Evolutionary conservation across 2,888 invertebrate genomes (phyloP).

Genomic region (Choreutis nemorana): DNA sequence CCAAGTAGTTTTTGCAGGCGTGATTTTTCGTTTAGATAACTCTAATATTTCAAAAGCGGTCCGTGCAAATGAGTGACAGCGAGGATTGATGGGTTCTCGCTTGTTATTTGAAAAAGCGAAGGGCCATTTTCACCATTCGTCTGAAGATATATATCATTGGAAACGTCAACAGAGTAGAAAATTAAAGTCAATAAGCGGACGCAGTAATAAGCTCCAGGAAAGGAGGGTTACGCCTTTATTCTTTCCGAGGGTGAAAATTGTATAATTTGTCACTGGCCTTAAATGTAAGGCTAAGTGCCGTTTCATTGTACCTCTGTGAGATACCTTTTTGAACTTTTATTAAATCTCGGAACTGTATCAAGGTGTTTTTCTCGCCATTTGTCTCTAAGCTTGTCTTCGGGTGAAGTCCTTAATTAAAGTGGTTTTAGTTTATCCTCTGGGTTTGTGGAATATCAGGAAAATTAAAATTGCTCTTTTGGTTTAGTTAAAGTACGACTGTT

Average conservation of each 20-base stretch:
- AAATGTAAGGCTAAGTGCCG: constrained; percentile 37
- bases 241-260: constrained; percentile 38
- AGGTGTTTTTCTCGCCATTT: no score
- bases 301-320: constrained; percentile 47
- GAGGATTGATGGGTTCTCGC: constrained; percentile 51
- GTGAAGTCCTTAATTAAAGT: no score
- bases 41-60: constrained; percentile 53
- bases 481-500: no score
- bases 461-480: no score
- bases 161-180: constrained; percentile 61
- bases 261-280: constrained; percentile 52
- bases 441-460: no score
- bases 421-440: no score
- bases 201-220: constrained; percentile 38
- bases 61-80: constrained; percentile 56
- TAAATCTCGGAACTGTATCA: no score
- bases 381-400: no score
- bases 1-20: constrained; percentile 50
- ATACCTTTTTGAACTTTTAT: constrained; percentile 19
- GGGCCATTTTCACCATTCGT: constrained; percentile 50
- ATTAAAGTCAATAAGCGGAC: constrained; percentile 59
- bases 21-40: constrained; percentile 52
- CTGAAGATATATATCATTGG: constrained; percentile 55
- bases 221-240: constrained; percentile 40
- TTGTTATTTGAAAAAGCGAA: constrained; percentile 65